Conservation (phyloP, 2,113 vertebrate genomes). For the Myotis yumanensis region DNA sequence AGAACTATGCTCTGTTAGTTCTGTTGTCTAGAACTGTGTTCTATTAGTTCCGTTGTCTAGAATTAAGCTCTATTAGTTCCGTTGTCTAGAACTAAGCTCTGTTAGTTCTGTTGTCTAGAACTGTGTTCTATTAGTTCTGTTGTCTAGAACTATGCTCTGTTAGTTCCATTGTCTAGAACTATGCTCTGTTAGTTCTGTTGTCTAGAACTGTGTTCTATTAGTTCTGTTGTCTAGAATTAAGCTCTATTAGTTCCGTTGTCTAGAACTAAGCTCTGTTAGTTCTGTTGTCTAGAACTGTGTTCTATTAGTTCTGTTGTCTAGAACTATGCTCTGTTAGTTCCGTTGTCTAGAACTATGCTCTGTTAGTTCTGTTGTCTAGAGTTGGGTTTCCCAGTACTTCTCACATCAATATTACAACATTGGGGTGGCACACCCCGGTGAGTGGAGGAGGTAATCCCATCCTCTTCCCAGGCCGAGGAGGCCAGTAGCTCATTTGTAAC, state of each 20-base stretch:
- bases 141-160: too few relatives aligned
- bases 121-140: background rate
- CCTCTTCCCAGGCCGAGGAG: too few relatives aligned
- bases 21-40: background rate
- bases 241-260: too few relatives aligned
- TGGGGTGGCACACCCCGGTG: background rate
- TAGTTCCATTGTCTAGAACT: background rate
- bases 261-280: too few relatives aligned
- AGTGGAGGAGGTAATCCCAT: too few relatives aligned
- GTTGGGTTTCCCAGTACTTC: background rate
- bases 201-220: background rate
- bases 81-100: too few relatives aligned
- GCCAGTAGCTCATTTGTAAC: background rate
- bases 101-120: background rate
- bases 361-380: background rate
- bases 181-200: too few relatives aligned
- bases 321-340: background rate
- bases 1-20: background rate
- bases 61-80: background rate
- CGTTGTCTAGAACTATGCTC: too few relatives aligned
- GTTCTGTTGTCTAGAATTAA: background rate
- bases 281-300: background rate
- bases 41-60: background rate
- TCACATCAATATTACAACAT: background rate
- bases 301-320: background rate